Evolutionary conservation across 2,797 vertebrate species (phyloP).

Genomic region (Phrynocephalus guinanensis): DNA sequence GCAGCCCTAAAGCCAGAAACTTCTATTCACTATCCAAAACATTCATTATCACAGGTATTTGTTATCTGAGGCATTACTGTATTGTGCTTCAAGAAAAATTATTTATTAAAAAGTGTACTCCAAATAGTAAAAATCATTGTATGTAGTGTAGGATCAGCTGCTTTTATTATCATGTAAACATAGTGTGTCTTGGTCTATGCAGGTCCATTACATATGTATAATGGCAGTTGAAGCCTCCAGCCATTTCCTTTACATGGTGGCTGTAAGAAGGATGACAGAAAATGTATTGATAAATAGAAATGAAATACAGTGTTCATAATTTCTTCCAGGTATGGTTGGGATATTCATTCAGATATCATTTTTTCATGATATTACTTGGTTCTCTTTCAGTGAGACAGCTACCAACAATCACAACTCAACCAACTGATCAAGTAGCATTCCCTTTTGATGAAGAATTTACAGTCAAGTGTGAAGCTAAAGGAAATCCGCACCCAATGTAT

Average conservation of each 20-base stretch:
- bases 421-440: conserved; percentile 89
- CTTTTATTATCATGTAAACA: neutral
- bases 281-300: no score
- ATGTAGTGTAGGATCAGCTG: neutral
- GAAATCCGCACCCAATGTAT: conserved; percentile 92
- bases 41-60: no score
- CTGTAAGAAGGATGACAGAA: neutral
- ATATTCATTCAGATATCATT: neutral
- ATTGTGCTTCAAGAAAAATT: neutral
- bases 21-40: no score
- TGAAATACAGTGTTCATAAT: neutral
- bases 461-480: conserved; percentile 92
- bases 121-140: neutral
- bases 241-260: no score
- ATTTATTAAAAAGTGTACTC: neutral
- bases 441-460: conserved; percentile 92
- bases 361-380: conserved; percentile 8
- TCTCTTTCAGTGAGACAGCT: conserved; percentile 88
- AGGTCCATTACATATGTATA: no score
- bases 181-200: no score
- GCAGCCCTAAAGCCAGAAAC: no score
- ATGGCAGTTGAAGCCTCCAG: no score
- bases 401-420: conserved; percentile 89
- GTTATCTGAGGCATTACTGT: no score
- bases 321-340: neutral